Conservation (phyloP, 2,888 invertebrate genomes). For the Horisme vitalbata region DNA sequence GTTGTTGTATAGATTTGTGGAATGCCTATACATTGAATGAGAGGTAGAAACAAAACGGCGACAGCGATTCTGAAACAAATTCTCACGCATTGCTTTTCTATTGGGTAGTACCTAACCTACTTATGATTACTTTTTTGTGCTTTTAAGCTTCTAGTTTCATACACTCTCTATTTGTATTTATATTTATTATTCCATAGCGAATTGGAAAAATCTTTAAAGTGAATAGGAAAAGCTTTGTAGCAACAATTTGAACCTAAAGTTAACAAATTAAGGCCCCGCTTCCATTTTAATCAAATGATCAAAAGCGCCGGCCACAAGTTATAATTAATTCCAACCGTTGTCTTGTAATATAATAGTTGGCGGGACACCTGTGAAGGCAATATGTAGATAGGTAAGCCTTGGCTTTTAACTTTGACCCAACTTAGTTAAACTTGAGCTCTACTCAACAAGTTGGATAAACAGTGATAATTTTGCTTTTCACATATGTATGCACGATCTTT, state of each 20-base stretch:
- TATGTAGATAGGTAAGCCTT: slow-evolving; percentile 36
- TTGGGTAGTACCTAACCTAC: too few species aligned
- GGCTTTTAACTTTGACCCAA: slow-evolving; percentile 48
- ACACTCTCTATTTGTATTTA: too few species aligned
- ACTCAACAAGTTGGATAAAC: slow-evolving; percentile 40
- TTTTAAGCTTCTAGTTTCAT: too few species aligned
- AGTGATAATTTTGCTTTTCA: background rate
- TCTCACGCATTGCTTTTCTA: too few species aligned
- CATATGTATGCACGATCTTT: slow-evolving; percentile 2
- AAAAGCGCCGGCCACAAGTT: slow-evolving; percentile 21
- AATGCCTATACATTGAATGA: too few species aligned
- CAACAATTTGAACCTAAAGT: slow-evolving; percentile 5
- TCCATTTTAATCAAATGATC: slow-evolving; percentile 19
- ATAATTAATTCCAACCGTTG: slow-evolving; percentile 34
- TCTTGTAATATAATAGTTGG: slow-evolving; percentile 25
- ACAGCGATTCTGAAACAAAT: too few species aligned
- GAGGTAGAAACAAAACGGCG: too few species aligned
- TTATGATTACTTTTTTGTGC: too few species aligned
- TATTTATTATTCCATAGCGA: too few species aligned
- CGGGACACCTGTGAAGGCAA: slow-evolving; percentile 47
- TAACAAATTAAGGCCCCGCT: slow-evolving; percentile 17
- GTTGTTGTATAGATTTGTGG: too few species aligned
- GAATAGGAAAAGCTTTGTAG: background rate
- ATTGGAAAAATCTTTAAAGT: too few species aligned
- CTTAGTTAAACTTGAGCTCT: slow-evolving; percentile 35